These are phyloP conservation scores for Sparus aurata DNA, from an alignment of 2,797 vertebrate genomes.

Conservation along the genomic window DNA sequence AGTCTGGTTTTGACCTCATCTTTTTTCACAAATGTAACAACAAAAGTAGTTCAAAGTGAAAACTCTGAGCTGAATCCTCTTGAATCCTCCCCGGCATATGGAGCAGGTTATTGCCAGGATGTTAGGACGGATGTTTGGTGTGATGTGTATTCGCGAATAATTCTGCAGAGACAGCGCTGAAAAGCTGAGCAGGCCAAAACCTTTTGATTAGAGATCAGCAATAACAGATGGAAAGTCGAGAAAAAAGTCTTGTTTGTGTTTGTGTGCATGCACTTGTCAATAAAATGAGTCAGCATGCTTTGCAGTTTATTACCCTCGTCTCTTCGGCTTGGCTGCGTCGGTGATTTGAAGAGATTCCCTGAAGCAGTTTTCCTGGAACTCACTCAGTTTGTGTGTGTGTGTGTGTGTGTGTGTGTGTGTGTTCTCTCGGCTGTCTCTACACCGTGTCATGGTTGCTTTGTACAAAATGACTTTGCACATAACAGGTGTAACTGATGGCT, in stretches of 20 bases:
- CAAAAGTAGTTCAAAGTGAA: background rate
- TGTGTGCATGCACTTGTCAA: constrained; percentile 24
- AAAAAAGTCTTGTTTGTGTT: background rate
- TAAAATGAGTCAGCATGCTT: constrained; percentile 60
- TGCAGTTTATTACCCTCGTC: constrained; percentile 48
- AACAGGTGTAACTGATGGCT: constrained; percentile 15
- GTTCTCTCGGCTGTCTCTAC: background rate
- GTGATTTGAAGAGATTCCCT: constrained; percentile 35
- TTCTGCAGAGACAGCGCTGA: background rate
- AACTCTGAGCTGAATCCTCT: too few species aligned
- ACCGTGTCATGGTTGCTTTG: constrained; percentile 26
- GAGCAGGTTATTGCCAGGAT: constrained; percentile 7
- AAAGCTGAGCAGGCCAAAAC: constrained; percentile 28
- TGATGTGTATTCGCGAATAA: background rate
- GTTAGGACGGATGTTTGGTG: background rate
- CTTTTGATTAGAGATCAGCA: constrained; percentile 38
- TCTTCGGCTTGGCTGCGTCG: constrained; percentile 30
- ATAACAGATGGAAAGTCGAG: constrained; percentile 3
- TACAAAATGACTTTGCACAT: constrained; percentile 19
- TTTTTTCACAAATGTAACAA: background rate
- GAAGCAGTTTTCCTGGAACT: constrained; percentile 54
- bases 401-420: constrained; percentile 16
- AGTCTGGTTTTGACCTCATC: background rate
- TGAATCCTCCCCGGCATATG: too few species aligned
- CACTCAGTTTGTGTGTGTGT: background rate